These are phyloP conservation scores for Tolypeutes matacus DNA, from an alignment of 2,797 vertebrate species.

Conservation along the genomic window DNA sequence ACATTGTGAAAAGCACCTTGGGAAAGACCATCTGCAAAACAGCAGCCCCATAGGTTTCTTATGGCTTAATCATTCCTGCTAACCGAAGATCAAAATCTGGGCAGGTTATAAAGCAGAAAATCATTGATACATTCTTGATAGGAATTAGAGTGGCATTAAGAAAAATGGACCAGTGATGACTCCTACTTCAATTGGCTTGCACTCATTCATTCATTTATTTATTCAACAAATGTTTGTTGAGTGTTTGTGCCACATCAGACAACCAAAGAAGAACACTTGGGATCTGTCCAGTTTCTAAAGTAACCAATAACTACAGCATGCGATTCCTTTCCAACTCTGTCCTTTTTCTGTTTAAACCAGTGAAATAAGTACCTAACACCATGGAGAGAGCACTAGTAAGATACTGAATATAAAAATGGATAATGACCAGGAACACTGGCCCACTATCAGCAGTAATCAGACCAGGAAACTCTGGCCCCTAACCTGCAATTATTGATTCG, in stretches of 20 bases:
- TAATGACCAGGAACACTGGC: too few relatives aligned
- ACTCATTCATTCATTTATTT: too few relatives aligned
- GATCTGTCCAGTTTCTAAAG: not conserved
- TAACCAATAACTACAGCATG: not conserved
- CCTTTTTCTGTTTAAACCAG: not conserved
- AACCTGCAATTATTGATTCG: too few relatives aligned
- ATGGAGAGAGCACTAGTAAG: not conserved
- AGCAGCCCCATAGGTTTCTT: not conserved
- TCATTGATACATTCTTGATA: not conserved
- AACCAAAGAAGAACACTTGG: not conserved
- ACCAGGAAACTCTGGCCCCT: too few relatives aligned
- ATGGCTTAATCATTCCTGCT: not conserved
- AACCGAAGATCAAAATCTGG: constrained; percentile 32
- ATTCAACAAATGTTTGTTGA: not conserved
- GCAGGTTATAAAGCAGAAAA: constrained; percentile 53
- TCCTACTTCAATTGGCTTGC: not conserved
- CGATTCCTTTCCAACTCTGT: not conserved
- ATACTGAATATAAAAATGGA: too few relatives aligned
- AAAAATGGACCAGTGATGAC: not conserved
- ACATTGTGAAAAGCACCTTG: constrained; percentile 53
- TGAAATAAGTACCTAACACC: constrained; percentile 7
- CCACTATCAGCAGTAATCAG: too few relatives aligned
- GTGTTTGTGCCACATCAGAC: not conserved
- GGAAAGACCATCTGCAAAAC: not conserved
- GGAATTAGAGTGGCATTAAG: not conserved